phyloP scores from a whole-genome alignment of 2,113 vertebrate species.

The Saimiri boliviensis region DNA sequence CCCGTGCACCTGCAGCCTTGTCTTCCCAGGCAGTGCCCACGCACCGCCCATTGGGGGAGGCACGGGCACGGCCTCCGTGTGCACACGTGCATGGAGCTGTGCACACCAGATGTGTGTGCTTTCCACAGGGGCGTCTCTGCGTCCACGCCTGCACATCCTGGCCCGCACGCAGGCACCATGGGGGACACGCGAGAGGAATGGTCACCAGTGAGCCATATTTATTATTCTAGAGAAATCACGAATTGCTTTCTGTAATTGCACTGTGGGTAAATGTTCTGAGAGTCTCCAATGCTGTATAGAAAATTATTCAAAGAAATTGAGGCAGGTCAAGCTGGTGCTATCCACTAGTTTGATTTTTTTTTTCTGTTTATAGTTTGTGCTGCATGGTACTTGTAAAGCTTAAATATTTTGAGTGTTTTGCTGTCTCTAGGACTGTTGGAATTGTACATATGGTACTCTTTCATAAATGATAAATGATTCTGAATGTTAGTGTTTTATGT shows the following conservation, averaged over 20 bases:
- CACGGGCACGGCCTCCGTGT: slow-evolving; percentile 61
- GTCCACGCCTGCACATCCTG: slow-evolving; percentile 71
- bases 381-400: slow-evolving; percentile 82
- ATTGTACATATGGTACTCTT: slow-evolving; percentile 78
- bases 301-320: slow-evolving; percentile 77
- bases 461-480: slow-evolving; percentile 71
- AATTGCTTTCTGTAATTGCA: slow-evolving; percentile 84
- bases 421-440: slow-evolving; percentile 73
- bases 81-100: slow-evolving; percentile 75
- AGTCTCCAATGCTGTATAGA: slow-evolving; percentile 83
- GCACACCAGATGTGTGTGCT: slow-evolving; percentile 69
- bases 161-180: slow-evolving; percentile 72
- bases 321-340: slow-evolving; percentile 82
- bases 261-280: slow-evolving; percentile 83
- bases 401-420: slow-evolving; percentile 75
- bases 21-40: slow-evolving; percentile 44
- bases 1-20: slow-evolving; percentile 60
- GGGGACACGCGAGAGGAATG: slow-evolving; percentile 69
- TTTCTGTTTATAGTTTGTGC: slow-evolving; percentile 76
- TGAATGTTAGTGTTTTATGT: slow-evolving; percentile 74
- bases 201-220: slow-evolving; percentile 85
- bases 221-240: slow-evolving; percentile 77
- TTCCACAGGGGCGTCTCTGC: slow-evolving; percentile 60
- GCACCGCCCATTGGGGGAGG: slow-evolving; percentile 56
- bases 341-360: slow-evolving; percentile 76